Percentiles rank a stretch among this genome's conserved stretches.
These are phyloP conservation scores for Acheta domesticus DNA, from an alignment of 2,888 invertebrate species.

Conservation along the genomic window DNA sequence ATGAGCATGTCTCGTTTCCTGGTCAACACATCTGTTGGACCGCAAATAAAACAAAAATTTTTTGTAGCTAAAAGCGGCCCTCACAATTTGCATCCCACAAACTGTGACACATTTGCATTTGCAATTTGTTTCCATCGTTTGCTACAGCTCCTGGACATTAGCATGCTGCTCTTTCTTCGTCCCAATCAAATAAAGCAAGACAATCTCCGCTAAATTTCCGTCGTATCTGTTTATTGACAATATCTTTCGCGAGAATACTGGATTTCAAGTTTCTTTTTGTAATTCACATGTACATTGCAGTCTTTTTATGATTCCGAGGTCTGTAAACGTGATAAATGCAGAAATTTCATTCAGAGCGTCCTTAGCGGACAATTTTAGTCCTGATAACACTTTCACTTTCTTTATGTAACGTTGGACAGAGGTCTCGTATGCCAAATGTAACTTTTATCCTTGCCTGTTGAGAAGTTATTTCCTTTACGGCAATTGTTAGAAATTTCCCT, in stretches of 20 bases:
- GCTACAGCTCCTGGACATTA: conserved; percentile 35
- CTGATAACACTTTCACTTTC: neutral
- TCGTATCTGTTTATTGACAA: neutral
- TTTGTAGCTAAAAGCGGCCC: conserved; percentile 31
- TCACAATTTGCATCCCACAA: conserved; percentile 26
- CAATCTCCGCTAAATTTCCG: conserved; percentile 24
- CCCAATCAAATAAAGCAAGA: conserved; percentile 35
- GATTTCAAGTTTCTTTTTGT: neutral
- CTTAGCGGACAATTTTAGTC: neutral
- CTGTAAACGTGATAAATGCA: neutral
- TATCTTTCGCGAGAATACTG: neutral
- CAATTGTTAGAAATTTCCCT: neutral
- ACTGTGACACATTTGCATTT: no score
- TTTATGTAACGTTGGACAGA: neutral
- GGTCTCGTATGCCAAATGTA: neutral
- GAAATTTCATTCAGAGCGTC: neutral
- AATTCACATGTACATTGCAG: neutral
- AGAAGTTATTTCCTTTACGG: neutral
- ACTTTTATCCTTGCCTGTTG: neutral
- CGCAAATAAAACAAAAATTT: conserved; percentile 33
- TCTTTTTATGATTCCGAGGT: neutral
- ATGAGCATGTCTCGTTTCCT: neutral
- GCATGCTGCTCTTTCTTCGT: conserved; percentile 33
- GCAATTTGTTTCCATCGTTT: conserved; percentile 34
- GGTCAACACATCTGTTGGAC: conserved; percentile 34